Percentiles rank a stretch among this genome's conserved stretches.
Conservation (phyloP, 2,113 vertebrate genomes). For the Macquaria australasica region DNA sequence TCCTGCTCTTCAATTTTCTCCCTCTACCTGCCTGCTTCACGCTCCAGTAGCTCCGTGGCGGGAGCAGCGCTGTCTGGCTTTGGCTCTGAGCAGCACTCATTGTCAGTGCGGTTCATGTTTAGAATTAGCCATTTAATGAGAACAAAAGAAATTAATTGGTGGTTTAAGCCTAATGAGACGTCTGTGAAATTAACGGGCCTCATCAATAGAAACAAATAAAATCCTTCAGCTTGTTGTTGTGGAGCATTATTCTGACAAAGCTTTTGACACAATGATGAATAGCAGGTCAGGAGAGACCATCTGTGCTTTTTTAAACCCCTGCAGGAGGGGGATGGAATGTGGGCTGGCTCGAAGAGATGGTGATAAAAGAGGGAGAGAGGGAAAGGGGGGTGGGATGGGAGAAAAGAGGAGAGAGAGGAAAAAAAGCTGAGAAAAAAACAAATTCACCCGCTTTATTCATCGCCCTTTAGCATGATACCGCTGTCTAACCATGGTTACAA, state of each 20-base stretch:
- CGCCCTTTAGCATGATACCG: constrained; percentile 86
- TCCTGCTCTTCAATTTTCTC: constrained; percentile 72
- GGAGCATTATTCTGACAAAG: constrained; percentile 89
- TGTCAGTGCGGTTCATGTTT: constrained; percentile 89
- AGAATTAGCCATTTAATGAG: constrained; percentile 95
- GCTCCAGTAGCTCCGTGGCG: constrained; percentile 67
- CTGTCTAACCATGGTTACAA: constrained; percentile 84
- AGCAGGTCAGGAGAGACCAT: constrained; percentile 92
- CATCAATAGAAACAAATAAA: constrained; percentile 96
- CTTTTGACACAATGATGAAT: constrained; percentile 90
- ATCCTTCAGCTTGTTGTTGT: constrained; percentile 89
- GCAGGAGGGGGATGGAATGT: constrained; percentile 78
- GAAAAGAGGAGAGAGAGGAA: constrained; percentile 48
- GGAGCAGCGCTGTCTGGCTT: constrained; percentile 72
- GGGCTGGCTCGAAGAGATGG: constrained; percentile 77
- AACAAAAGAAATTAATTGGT: constrained; percentile 99
- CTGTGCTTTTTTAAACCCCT: constrained; percentile 89
- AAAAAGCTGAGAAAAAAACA: constrained; percentile 76
- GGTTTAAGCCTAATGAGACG: constrained; percentile 98
- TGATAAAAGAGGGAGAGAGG: constrained; percentile 78
- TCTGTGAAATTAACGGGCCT: constrained; percentile 94
- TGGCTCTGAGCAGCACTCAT: constrained; percentile 77
- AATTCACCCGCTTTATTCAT: constrained; percentile 88
- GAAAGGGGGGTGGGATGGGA: constrained; percentile 21
- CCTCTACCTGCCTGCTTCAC: constrained; percentile 78